These are phyloP conservation scores for Beaufortia kweichowensis DNA, from an alignment of 2,113 vertebrate genomes.

Conservation along the genomic window DNA sequence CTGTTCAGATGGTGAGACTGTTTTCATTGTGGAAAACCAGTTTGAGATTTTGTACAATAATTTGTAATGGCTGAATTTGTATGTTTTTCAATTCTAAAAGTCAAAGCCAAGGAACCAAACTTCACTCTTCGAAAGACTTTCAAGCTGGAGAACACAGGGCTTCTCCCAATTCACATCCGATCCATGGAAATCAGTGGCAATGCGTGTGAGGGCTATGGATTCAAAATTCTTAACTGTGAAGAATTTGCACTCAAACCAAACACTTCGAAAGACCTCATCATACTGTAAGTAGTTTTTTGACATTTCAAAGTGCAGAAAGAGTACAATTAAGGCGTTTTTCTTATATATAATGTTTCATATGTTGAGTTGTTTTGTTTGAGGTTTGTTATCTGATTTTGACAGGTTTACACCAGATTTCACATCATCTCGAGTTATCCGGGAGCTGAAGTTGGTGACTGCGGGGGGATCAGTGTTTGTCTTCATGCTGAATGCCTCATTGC, in stretches of 20 bases:
- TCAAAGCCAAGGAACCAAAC: constrained; percentile 90
- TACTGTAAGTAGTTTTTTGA: constrained; percentile 82
- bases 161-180: constrained; percentile 86
- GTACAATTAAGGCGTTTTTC: neutral
- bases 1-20: constrained; percentile 91
- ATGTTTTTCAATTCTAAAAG: constrained; percentile 73
- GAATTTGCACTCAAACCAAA: constrained; percentile 94
- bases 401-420: constrained; percentile 99
- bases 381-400: constrained; percentile 37
- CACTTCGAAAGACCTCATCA: constrained; percentile 91
- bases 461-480: constrained; percentile 94
- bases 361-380: neutral
- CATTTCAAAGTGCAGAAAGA: neutral
- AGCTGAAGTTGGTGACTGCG: constrained; percentile 87
- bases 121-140: constrained; percentile 92
- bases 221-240: constrained; percentile 96
- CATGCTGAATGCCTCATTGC: constrained; percentile 92
- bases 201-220: constrained; percentile 93
- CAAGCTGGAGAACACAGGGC: constrained; percentile 92
- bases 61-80: neutral
- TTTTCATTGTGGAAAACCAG: neutral
- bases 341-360: neutral
- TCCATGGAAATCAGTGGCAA: constrained; percentile 91
- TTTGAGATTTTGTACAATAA: neutral
- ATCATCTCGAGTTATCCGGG: constrained; percentile 92